Evolutionary conservation across 2,797 vertebrate species (phyloP).

Genomic region (Craterocephalus amniculus): DNA sequence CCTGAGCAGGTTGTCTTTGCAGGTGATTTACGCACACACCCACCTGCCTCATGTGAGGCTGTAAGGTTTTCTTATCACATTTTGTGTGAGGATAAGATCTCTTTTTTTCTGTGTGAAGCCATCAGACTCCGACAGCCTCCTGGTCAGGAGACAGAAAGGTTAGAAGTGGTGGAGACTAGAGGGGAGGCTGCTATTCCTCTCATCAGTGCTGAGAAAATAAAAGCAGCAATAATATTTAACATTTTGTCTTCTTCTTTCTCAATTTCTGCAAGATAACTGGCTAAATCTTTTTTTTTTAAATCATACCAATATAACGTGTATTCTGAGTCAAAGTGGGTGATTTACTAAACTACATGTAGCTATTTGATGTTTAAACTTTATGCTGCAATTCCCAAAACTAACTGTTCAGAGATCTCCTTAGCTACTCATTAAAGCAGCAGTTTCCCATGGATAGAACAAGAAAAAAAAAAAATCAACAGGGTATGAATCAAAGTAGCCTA

Average conservation of each 20-base stretch:
- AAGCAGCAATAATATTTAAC: background rate
- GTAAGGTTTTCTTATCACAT: constrained; percentile 23
- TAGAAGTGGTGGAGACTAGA: constrained; percentile 35
- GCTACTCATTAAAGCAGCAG: constrained; percentile 27
- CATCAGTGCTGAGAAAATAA: constrained; percentile 1
- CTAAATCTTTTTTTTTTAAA: background rate
- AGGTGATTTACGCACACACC: constrained; percentile 30
- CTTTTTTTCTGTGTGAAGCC: constrained; percentile 29
- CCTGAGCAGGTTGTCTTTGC: constrained; percentile 38
- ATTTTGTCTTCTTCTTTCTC: background rate
- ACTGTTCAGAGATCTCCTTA: background rate
- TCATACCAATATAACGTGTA: constrained; percentile 1
- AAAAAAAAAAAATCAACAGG: constrained; percentile 17
- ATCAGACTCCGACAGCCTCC: constrained; percentile 26
- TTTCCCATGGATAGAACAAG: background rate
- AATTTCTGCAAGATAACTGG: background rate
- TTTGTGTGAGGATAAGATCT: constrained; percentile 35
- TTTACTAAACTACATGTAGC: constrained; percentile 15
- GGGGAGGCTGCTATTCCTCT: constrained; percentile 31
- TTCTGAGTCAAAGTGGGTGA: background rate
- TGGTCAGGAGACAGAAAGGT: constrained; percentile 36
- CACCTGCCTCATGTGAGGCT: background rate
- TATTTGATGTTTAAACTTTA: constrained; percentile 19
- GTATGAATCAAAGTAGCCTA: constrained; percentile 18
- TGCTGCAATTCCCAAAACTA: background rate